Base-by-base conservation (phyloP, 2,888 invertebrate genomes). In the Zaprionus bogoriensis region DNA sequence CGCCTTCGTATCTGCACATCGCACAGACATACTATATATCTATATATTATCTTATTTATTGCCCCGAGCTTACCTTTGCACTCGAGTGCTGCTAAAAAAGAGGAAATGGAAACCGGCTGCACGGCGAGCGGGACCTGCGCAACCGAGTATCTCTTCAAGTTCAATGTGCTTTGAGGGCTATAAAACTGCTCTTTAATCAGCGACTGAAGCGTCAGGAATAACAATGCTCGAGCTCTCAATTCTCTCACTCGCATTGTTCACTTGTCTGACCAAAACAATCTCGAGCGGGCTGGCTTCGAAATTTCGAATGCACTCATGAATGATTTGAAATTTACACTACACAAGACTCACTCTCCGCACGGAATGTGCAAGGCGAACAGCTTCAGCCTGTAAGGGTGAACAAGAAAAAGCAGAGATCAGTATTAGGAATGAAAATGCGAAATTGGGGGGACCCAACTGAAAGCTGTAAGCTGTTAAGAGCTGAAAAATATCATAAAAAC, bases 1-100 rank as follows among this genome's bases (percentile, higher is more conserved):
- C 28, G 23, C 27, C 39, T 28, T 9, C 30, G 23, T 25, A 32
- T 30, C 50, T 39, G 38, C 9, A 23, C 44, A 48, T 17, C 32
- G 25, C 36, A 10, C 44, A 54, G 39, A 42, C 54, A 20, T 57
- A 32, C 57, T 42, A 50, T 23, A 14, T 36, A 17, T 44, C 44
- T 30, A 52, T 53, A 53, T 54, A 54, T 73, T 46, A 67, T 68
- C 57, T 67, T 68, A 68, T 71, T 71, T 71, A 63, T 68, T 74
- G 63, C 51, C 54, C 19, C 20, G 25, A 48, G 74, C 69, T 74
- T 74, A 71, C 69, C 70, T 74, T 54, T 47, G 36, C 70, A 62
- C 74, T 68, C 41, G 57, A 58, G 47, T 30, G 32, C 6, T 28
- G 30, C 14, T n/a, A 4, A 19, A 5, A 6, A 14, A 25, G 17